phyloP scores from a whole-genome alignment of 2,888 invertebrate genomes.

The Tholera decimalis region DNA sequence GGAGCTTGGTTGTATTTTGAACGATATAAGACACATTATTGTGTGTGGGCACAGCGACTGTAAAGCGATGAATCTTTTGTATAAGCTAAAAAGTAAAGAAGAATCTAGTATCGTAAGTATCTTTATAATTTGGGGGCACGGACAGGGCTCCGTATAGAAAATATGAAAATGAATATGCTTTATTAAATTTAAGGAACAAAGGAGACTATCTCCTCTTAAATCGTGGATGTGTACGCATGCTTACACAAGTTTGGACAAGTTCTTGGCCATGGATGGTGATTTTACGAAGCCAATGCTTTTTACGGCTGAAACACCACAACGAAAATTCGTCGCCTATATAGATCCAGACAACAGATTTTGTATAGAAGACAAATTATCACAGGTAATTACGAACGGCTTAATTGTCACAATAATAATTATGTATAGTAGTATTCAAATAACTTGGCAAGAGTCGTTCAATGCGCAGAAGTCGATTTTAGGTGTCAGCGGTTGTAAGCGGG shows the following conservation, averaged over 20 bases:
- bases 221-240: conserved; percentile 98
- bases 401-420: too few species aligned
- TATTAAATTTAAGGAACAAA: conserved; percentile 91
- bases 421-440: too few species aligned
- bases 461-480: too few species aligned
- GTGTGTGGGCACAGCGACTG: conserved; percentile 99
- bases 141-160: neutral
- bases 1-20: conserved; percentile 98
- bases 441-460: too few species aligned
- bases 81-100: conserved; percentile 95
- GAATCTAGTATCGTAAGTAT: conserved; percentile 91
- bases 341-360: conserved; percentile 97
- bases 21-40: conserved; percentile 97
- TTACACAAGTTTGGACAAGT: conserved; percentile 95
- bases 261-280: conserved; percentile 93
- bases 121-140: neutral
- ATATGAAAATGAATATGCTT: neutral
- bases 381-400: conserved; percentile 89
- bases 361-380: conserved; percentile 98
- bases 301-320: conserved; percentile 96
- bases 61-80: conserved; percentile 98
- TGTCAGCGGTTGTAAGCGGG: too few species aligned
- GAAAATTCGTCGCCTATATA: conserved; percentile 98
- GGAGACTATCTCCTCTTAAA: conserved; percentile 96
- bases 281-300: conserved; percentile 95